Percentiles rank a stretch among this genome's conserved stretches.
These are phyloP conservation scores for Orchesella flavescens DNA, from an alignment of 2,888 invertebrate genomes.

Conservation along the genomic window DNA sequence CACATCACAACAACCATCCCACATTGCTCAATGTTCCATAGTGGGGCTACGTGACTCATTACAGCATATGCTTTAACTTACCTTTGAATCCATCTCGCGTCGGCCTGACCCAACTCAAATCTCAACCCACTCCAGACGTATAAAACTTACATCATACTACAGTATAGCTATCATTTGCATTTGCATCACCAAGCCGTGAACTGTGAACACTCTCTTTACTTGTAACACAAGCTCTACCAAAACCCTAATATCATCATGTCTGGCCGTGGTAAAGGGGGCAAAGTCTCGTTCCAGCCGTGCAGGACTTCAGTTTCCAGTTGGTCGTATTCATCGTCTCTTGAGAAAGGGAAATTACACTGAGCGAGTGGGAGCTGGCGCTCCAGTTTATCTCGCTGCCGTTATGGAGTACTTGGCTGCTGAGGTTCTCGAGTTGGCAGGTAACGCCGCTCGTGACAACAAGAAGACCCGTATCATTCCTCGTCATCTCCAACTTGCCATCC, in stretches of 20 bases:
- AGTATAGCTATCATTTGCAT: too few species aligned
- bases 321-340: constrained; percentile 75
- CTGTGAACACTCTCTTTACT: too few species aligned
- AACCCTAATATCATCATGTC: constrained; percentile 73
- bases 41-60: too few species aligned
- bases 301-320: constrained; percentile 72
- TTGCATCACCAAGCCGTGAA: too few species aligned
- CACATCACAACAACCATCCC: too few species aligned
- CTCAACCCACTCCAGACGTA: not conserved
- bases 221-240: too few species aligned
- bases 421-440: constrained; percentile 73
- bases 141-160: not conserved
- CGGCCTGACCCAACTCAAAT: not conserved
- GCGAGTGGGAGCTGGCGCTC: constrained; percentile 48
- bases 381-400: constrained; percentile 51
- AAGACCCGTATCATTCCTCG: constrained; percentile 84
- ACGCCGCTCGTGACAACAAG: constrained; percentile 81
- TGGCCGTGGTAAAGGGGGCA: constrained; percentile 75
- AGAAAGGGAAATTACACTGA: constrained; percentile 78
- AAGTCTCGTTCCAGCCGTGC: constrained; percentile 75
- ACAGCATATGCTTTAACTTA: too few species aligned
- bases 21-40: too few species aligned
- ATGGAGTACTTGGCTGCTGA: constrained; percentile 53
- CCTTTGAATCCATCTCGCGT: too few species aligned
- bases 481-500: constrained; percentile 85